Evolutionary conservation across 1,140 invertebrate species (phyloP).

Genomic region (Macrobrachium nipponense): DNA sequence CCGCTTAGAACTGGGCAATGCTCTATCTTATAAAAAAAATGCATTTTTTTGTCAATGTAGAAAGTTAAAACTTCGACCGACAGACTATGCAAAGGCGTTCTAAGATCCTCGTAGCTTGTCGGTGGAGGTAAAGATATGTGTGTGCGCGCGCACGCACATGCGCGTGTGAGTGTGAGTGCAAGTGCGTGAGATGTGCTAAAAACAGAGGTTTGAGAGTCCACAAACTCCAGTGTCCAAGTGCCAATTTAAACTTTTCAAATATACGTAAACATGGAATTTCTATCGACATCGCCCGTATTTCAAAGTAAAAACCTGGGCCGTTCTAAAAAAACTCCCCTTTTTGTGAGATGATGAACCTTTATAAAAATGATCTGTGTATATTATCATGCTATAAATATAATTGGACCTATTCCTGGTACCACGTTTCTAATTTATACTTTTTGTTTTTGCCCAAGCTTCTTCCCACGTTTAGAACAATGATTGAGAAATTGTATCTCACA

Average conservation of each 20-base stretch:
- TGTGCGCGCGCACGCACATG: no score
- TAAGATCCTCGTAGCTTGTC: no score
- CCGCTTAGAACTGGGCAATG: no score
- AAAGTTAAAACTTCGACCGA: no score
- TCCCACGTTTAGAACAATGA: no score
- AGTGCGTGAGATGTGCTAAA: not conserved
- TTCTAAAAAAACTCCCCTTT: not conserved
- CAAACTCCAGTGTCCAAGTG: conserved; percentile 58
- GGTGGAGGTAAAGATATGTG: no score
- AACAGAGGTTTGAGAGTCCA: conserved; percentile 54
- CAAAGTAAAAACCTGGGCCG: no score
- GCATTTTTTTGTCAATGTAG: no score
- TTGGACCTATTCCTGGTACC: conserved; percentile 57
- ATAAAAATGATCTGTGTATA: conserved; percentile 60
- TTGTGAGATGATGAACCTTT: conserved; percentile 55
- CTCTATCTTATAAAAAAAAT: no score
- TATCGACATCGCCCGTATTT: conserved; percentile 44
- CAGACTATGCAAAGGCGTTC: no score
- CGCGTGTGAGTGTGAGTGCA: no score
- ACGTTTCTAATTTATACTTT: conserved; percentile 54
- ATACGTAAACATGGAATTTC: conserved; percentile 60
- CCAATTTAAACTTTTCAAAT: conserved; percentile 57
- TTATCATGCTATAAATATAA: conserved; percentile 35
- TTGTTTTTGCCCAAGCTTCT: conserved; percentile 37
- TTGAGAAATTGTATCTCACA: not conserved